These are phyloP conservation scores for Hippocampus comes DNA, from an alignment of 2,113 vertebrate genomes.

Conservation along the genomic window DNA sequence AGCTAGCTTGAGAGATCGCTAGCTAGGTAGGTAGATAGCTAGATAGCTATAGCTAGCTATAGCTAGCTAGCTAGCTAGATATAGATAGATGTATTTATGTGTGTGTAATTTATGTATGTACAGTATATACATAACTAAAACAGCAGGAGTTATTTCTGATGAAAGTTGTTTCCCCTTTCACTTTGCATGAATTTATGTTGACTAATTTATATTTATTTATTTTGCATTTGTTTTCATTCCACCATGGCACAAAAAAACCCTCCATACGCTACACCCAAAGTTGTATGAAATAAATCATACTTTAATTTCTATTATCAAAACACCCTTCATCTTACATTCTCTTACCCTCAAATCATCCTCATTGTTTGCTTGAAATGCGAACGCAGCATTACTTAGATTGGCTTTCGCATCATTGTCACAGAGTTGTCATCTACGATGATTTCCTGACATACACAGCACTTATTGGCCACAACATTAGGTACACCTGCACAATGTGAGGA, in stretches of 20 bases:
- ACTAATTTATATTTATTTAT: neutral
- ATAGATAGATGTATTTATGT: no score
- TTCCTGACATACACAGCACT: neutral
- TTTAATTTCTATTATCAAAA: conserved; percentile 6
- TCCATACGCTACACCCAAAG: neutral
- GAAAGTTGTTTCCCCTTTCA: no score
- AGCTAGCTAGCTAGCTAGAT: no score
- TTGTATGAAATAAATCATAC: neutral
- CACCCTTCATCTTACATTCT: conserved; percentile 19
- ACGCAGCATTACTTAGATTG: conserved; percentile 11
- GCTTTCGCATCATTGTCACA: neutral
- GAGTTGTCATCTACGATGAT: neutral
- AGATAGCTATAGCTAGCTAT: no score
- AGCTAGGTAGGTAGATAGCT: no score
- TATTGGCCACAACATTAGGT: neutral
- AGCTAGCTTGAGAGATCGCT: no score
- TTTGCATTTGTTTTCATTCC: neutral
- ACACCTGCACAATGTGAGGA: neutral
- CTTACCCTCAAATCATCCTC: conserved; percentile 2
- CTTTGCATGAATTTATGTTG: no score
- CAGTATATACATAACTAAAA: no score
- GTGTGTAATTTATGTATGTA: no score
- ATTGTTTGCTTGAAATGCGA: conserved; percentile 16
- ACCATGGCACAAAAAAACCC: neutral
- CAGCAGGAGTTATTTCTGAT: no score